Percentiles rank a stretch among this genome's conserved stretches.
Evolutionary conservation across 2,113 vertebrate genomes (phyloP).

Genomic region (Casuarius casuarius): DNA sequence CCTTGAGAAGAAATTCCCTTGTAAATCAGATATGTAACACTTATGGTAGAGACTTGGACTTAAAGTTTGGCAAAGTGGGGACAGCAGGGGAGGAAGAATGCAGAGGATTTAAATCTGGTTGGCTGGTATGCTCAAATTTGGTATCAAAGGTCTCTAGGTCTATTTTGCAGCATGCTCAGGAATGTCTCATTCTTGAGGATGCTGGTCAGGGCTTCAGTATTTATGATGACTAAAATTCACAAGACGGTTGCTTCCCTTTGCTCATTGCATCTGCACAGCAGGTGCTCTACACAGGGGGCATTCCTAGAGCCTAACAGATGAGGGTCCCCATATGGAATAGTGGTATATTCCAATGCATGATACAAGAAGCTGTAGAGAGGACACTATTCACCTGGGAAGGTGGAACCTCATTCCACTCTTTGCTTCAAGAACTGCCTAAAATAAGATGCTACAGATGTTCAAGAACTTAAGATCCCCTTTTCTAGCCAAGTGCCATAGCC

Average conservation of each 20-base stretch:
- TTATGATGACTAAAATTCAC: neutral
- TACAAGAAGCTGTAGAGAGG: neutral
- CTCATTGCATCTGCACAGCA: neutral
- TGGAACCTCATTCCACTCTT: neutral
- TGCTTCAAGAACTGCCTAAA: neutral
- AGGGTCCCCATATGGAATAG: neutral
- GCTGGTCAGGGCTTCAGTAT: neutral
- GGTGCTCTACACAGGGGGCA: neutral
- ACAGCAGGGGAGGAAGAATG: accelerated
- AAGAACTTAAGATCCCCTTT: neutral
- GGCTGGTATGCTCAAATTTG: neutral
- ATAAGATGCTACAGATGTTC: accelerated
- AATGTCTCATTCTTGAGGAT: neutral
- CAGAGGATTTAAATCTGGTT: neutral
- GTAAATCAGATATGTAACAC: neutral
- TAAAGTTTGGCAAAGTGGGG: neutral
- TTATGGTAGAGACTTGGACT: neutral
- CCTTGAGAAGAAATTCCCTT: neutral
- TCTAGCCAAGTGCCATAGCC: accelerated
- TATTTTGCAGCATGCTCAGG: neutral
- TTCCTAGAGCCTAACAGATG: neutral
- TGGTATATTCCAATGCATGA: accelerated
- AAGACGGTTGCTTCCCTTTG: neutral
- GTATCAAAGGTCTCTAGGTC: neutral
- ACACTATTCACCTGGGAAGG: neutral